Base-by-base conservation (phyloP, 2,888 invertebrate species). In the Acleris literana region DNA sequence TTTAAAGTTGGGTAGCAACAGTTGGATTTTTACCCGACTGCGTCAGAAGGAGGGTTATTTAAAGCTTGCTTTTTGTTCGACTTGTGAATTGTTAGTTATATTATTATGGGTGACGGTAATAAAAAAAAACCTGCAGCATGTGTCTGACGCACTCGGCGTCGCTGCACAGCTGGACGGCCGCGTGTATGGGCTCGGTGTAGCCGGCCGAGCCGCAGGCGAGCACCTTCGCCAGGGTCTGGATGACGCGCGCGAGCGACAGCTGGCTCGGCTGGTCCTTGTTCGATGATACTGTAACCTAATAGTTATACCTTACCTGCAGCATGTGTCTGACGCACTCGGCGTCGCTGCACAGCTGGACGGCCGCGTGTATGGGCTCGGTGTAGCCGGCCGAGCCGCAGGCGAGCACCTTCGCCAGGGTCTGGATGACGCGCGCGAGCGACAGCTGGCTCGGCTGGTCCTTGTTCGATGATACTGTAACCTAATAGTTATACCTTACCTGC, bases 351-450 rank as follows among this genome's bases (percentile, higher is more conserved):
- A 73, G 55, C 9, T 64, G 16, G 22, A 70, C 51, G 0, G 74
- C 72, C 48, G 72, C 49, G 68, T 76, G 72, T 63, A 80, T 9
- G 51, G 46, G 9, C 54, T 68, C 69, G 70, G 77, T 5, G 69
- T 57, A 66, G 56, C 72, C 17, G 61, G 64, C 16, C 65, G 70
- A 29, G 65, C 68, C 16, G 72, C 67, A 16, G 73, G 73, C 3
- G 74, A 69, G 69, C 75, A 77, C n/a, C 75, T 3, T 11, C 33
- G 68, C 52, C 5, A 81, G 59, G 0, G 74, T 71, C 16, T 68
- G 75, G 17, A 68, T 66, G 7, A 70, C 64, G 0, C 60, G 58
- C 5, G 65, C 60, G 39, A 71, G 62, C 5, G 61, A 68, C 5
- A 66, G 61, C n/a, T 69, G 75, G 13, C 70, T 17, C 54, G 5